Percentiles rank a stretch among this genome's conserved stretches.
These are phyloP conservation scores for Xylophagus ater DNA, from an alignment of 2,888 invertebrate species.

Conservation along the genomic window DNA sequence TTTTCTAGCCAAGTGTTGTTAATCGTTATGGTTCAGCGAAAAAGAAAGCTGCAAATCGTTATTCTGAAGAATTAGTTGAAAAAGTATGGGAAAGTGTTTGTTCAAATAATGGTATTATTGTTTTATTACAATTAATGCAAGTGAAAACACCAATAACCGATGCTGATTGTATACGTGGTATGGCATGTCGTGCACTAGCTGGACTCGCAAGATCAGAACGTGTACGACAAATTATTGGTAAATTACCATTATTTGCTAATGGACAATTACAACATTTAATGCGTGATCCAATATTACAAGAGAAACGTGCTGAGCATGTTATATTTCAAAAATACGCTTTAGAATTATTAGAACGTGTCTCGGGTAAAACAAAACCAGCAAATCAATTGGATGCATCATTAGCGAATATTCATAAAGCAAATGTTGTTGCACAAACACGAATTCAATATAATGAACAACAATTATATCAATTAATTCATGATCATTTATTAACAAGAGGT, in stretches of 20 bases:
- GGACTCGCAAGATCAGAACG: slow-evolving; percentile 90
- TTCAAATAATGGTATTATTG: slow-evolving; percentile 94
- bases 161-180: slow-evolving; percentile 86
- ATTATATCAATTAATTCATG: slow-evolving; percentile 80
- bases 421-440: slow-evolving; percentile 91
- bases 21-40: slow-evolving; percentile 42
- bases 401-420: slow-evolving; percentile 82
- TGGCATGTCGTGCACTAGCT: slow-evolving; percentile 86
- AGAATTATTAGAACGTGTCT: slow-evolving; percentile 78
- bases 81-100: slow-evolving; percentile 92
- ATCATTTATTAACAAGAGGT: slow-evolving; percentile 71
- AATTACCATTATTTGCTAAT: slow-evolving; percentile 85
- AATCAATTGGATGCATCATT: slow-evolving; percentile 76
- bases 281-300: slow-evolving; percentile 94
- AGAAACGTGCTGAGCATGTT: slow-evolving; percentile 90
- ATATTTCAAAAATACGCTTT: slow-evolving; percentile 90
- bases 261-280: slow-evolving; percentile 90
- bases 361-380: slow-evolving; percentile 73
- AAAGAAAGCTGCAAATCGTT: slow-evolving; percentile 50
- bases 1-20: slow-evolving; percentile 36
- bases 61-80: slow-evolving; percentile 75
- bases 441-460: slow-evolving; percentile 93
- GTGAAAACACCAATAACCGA: slow-evolving; percentile 92
- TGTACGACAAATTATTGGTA: slow-evolving; percentile 88
- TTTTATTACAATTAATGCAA: slow-evolving; percentile 77